Evolutionary conservation across 2,113 vertebrate genomes (phyloP).

Genomic region (Eira barbara): DNA sequence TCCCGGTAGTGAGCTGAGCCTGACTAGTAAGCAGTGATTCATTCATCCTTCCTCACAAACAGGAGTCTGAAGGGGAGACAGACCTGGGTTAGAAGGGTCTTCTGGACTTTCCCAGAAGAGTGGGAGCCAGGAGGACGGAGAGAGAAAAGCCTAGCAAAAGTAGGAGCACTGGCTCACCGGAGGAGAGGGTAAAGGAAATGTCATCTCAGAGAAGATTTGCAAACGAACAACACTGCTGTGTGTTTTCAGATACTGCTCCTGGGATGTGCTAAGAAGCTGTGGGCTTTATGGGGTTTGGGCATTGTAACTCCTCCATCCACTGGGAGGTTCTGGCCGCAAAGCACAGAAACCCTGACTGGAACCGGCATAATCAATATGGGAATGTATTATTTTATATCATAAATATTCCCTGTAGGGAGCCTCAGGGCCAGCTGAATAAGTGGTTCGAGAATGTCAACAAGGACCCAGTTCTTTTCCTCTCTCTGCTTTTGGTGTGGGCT

Average conservation of each 20-base stretch:
- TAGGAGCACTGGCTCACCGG: not conserved
- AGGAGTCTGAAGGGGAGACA: not conserved
- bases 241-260: not conserved
- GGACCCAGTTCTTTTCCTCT: not conserved
- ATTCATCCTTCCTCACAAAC: not conserved
- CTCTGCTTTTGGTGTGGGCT: constrained; percentile 4
- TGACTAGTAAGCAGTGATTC: not conserved
- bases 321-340: not conserved
- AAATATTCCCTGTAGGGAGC: not conserved
- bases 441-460: not conserved
- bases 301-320: not conserved
- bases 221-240: not conserved
- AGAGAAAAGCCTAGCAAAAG: not conserved
- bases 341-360: not conserved
- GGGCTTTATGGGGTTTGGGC: not conserved
- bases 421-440: not conserved
- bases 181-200: not conserved
- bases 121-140: not conserved
- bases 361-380: not conserved
- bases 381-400: not conserved
- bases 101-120: not conserved
- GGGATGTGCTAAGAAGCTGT: not conserved
- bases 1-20: not conserved
- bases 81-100: not conserved
- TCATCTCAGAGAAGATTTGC: not conserved